Evolutionary conservation across 1,140 invertebrate genomes (phyloP), one percentile per base, ranked within the genome.

Genomic region (Eupeodes corollae): DNA sequence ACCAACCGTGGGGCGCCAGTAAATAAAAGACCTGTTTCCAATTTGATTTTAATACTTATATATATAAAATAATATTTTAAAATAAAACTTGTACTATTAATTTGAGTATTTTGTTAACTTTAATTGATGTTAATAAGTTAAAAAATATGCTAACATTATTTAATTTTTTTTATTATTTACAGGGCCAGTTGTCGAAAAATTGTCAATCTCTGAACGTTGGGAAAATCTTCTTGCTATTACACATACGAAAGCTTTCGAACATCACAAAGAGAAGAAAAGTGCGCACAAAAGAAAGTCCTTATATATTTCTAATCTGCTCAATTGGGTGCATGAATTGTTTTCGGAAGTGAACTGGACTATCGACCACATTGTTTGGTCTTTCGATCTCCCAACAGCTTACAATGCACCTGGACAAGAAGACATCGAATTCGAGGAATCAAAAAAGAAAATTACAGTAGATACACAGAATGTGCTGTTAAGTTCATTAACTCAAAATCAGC

Each of bases 361-460:
- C 41, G 77, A 82, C 51, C 79, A 84, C 54, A 71, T 82, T 13
- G 78, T 82, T 53, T 77, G 75, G 40, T 79, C 82, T 44, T 75
- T 79, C 18, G 72, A 80, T 33, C 56, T 85, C 14, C 78, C 75
- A 0, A 74, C 82, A 55, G 76, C 78, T 2, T 74, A 75, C 31
- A 69, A 79, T 26, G 56, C 70, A 1, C 55, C 57, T 0, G 65
- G 57, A 2, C 59, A 66, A 46, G 62, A 60, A 39, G 54, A 58
- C 40, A 56, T 58, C 44, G 73, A 76, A 42, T 72, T 73, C 3
- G 70, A 72, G 46, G 66, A 82, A 2, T 55, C 68, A 3, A 66
- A 73, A 35, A 70, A 75, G 5, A 70, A 75, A 8, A 60, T 72
- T 10, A 63, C 61, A 0, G 57, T 74, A 2, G 63, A 70, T 16